Base-by-base conservation (phyloP, 2,888 invertebrate species). In the Drosophila mercatorum region DNA sequence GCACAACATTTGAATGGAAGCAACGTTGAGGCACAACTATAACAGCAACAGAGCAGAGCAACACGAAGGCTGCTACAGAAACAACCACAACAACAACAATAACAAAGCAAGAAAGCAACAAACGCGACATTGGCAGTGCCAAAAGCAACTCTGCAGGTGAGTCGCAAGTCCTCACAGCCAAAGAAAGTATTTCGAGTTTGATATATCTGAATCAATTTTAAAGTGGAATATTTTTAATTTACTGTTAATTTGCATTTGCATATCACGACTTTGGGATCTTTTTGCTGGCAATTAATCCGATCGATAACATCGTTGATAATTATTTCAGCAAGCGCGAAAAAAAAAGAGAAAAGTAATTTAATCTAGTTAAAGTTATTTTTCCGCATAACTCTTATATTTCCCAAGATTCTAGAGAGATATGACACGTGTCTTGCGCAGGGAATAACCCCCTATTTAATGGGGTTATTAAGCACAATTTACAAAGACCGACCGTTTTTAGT, bases 1-100 rank as follows among this genome's bases (percentile, higher is more conserved):
- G 62, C 40, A 78, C 67, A 83, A 76, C 72, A 72, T 89, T 91
- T 91, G 91, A 91, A 91, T 91, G 91, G 91, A 91, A 91, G 85
- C 78, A 83, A 90, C 83, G 86, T 80, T 83, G 81, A 65, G 74
- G 71, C 69, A 34, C 65, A 72, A 75, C 56, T 64, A 60, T 64
- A 72, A 60, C 28, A 65, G 80, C 67, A 71, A 65, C 28, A 26
- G 55, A 34, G 63, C 68, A 71, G 57, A 73, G 44, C 60, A 34
- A 62, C 44, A 69, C 55, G 57, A 52, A 49, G 49, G 52, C 56
- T 60, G 73, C 65, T 41, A 57, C 6, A 53, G 58, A 40, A 41
- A 14, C 28, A 65, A 59, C 1, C 76, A 70, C 44, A 56, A 31
- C 7, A 61, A 57, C 10, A 70, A 38, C 22, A 52, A 31, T 38